Base-by-base conservation (phyloP, 2,113 vertebrate species). In the Sinocyclocheilus anophthalmus region DNA sequence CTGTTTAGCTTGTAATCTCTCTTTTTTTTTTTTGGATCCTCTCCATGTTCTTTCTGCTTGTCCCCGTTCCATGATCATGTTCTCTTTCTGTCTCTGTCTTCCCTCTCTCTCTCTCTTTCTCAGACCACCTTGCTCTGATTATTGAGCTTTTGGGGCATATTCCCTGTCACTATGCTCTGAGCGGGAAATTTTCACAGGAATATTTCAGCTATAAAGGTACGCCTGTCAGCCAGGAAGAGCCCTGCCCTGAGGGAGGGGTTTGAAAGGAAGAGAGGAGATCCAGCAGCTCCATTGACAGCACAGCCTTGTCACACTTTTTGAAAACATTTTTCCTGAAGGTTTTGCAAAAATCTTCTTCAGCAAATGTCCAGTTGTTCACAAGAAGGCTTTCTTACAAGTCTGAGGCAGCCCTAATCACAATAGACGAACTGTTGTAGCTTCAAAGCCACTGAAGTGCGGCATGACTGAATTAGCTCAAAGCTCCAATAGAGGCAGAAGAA, bases 201-300 rank as follows among this genome's bases (percentile, higher is more conserved):
- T 98, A 97, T 95, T 99, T 99, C 96, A 98, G 95, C 95, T 96
- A 96, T 92, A 98, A 96, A 97, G 97, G 98, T 99, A 98, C 1
- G 91, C 88, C n/a, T 77, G 84, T 83, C 86, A 55, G 61, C 55
- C 48, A 90, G 90, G 90, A 85, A 89, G 70, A 85, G 89, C 91
- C 91, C 88, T 59, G 57, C 88, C 84, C 88, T 90, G 93, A 83
- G 91, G 79, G 81, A 39, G 20, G 86, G 88, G 84, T 88, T 85
- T 3, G 30, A 84, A 84, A 73, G 84, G 55, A 61, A 63, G 55
- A 83, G 33, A 22, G 10, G 48, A 10, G 72, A 81, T 88, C 37
- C 30, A 73, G 83, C n/a, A 75, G 85, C 33, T 39, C 42, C 75
- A 79, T 24, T 82, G 85, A 86, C 86, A 65, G 91, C 87, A 86